Conservation (phyloP, 2,113 vertebrate species). For the Tautogolabrus adspersus region DNA sequence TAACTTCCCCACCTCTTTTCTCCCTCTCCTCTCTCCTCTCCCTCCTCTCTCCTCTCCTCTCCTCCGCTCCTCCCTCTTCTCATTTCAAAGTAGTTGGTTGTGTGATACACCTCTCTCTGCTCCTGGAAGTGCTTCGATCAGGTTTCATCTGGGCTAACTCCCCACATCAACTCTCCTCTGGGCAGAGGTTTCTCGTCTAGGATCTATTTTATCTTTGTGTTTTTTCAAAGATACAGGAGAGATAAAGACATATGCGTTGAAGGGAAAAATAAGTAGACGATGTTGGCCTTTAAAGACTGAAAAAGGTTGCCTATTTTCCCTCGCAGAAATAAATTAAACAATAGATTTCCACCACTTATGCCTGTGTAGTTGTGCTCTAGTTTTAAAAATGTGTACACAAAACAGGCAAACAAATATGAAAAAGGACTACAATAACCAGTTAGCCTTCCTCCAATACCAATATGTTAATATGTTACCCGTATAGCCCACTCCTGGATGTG, state of each 20-base stretch:
- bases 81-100: slow-evolving; percentile 34
- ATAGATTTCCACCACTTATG: slow-evolving; percentile 12
- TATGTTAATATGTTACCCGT: neutral
- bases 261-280: neutral
- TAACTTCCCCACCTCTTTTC: slow-evolving; percentile 5
- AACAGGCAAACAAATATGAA: slow-evolving; percentile 1
- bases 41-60: neutral
- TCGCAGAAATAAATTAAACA: neutral
- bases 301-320: slow-evolving; percentile 8
- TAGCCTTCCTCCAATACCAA: slow-evolving; percentile 8
- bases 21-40: slow-evolving; percentile 10
- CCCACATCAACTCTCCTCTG: slow-evolving; percentile 25
- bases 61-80: neutral
- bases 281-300: neutral
- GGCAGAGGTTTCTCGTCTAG: slow-evolving; percentile 16
- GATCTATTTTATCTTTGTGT: neutral
- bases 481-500: slow-evolving; percentile 39
- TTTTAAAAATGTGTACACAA: slow-evolving; percentile 24
- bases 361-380: slow-evolving; percentile 33
- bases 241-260: neutral
- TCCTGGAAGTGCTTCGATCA: slow-evolving; percentile 42
- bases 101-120: slow-evolving; percentile 48
- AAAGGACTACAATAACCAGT: slow-evolving; percentile 31
- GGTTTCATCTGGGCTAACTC: slow-evolving; percentile 48
- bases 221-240: slow-evolving; percentile 8